Conservation (phyloP, 2,797 vertebrate genomes). For the Valencia hispanica region DNA sequence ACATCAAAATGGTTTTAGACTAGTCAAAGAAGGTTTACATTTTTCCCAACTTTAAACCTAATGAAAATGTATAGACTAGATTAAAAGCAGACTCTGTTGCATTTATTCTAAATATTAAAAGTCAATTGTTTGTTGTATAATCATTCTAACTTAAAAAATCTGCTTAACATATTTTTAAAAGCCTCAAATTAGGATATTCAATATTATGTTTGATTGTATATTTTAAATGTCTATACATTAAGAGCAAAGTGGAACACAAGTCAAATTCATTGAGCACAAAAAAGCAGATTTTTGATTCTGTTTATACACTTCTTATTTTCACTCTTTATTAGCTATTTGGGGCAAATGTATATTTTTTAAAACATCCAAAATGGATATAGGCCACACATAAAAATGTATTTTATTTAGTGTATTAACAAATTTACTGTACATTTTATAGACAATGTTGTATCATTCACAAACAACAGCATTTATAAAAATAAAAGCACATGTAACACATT, state of each 20-base stretch:
- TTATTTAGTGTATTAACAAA: constrained; percentile 88
- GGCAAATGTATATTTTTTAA: neutral
- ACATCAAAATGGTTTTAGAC: no score
- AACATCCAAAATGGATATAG: constrained; percentile 12
- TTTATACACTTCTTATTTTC: neutral
- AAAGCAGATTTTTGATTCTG: neutral
- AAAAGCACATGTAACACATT: constrained; percentile 82
- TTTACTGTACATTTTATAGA: constrained; percentile 83
- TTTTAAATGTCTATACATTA: neutral
- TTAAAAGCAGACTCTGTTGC: neutral
- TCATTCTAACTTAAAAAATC: neutral
- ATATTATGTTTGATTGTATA: neutral
- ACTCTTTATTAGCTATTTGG: neutral
- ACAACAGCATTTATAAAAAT: constrained; percentile 86
- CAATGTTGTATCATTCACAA: constrained; percentile 80
- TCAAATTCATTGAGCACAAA: neutral
- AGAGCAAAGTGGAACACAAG: neutral
- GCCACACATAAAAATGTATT: constrained; percentile 83
- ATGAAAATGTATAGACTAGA: neutral
- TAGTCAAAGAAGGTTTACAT: no score
- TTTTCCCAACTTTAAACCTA: no score
- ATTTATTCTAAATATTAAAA: neutral
- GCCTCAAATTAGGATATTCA: neutral
- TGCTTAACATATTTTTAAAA: neutral
- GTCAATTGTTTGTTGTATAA: neutral